A percentile compares a stretch with the other conserved stretches of the same genome.
phyloP scores from a whole-genome alignment of 2,797 vertebrate species.

The Coluber constrictor region DNA sequence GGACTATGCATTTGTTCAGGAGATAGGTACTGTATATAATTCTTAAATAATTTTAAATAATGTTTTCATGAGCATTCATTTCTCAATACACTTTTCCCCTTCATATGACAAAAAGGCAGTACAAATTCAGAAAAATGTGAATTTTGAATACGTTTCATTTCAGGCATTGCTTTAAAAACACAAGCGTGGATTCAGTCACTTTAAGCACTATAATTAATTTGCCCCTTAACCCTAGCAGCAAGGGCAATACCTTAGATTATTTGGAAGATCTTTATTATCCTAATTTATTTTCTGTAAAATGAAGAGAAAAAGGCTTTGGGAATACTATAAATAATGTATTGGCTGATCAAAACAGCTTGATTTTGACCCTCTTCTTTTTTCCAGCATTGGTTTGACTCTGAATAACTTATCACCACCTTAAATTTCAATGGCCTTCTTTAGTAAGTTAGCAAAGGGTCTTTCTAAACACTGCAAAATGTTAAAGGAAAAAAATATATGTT shows the following conservation, averaged over 20 bases:
- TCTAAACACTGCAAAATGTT: not conserved
- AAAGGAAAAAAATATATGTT: not conserved
- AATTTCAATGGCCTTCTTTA: not conserved
- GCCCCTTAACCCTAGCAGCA: not conserved
- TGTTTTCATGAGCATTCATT: not conserved
- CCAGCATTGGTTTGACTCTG: not conserved
- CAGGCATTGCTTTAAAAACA: not conserved
- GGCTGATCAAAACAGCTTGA: not conserved
- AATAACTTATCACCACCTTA: not conserved
- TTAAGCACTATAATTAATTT: not conserved
- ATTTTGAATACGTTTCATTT: not conserved
- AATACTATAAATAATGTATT: not conserved
- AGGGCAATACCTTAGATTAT: not conserved
- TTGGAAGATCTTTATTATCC: not conserved
- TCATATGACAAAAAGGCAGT: not conserved
- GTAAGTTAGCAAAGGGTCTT: not conserved
- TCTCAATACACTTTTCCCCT: not conserved
- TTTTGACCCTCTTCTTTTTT: not conserved
- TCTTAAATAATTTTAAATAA: not conserved
- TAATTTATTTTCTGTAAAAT: not conserved
- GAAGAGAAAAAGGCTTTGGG: not conserved
- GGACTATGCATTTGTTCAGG: constrained; percentile 32
- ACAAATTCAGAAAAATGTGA: not conserved
- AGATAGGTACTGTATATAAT: not conserved
- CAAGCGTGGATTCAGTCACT: not conserved